Percentiles rank a stretch among this genome's conserved stretches.
Conservation (phyloP, 2,797 vertebrate genomes). For the Ambastaia sidthimunki region DNA sequence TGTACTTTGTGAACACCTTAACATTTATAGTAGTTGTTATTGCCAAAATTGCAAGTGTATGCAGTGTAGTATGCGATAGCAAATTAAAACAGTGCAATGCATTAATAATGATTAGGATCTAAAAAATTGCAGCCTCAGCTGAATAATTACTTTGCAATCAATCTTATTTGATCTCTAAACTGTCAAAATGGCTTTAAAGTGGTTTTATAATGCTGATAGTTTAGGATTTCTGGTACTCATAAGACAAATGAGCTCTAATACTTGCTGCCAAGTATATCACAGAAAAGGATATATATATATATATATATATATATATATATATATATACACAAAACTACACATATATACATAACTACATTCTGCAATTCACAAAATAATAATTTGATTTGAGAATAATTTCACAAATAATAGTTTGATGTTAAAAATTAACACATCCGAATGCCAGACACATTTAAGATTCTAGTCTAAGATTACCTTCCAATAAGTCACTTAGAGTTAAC, state of each 20-base stretch:
- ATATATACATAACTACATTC: conserved; percentile 26
- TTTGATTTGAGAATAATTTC: too few species aligned
- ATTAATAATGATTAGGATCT: conserved; percentile 31
- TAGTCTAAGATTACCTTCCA: conserved; percentile 74
- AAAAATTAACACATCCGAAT: conserved; percentile 70
- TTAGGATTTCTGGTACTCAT: neutral
- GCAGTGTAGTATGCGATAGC: neutral
- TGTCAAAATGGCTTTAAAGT: neutral
- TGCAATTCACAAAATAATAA: conserved; percentile 58
- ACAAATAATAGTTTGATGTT: conserved; percentile 63
- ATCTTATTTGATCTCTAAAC: conserved; percentile 6
- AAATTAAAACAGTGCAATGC: conserved; percentile 6
- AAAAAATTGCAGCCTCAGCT: conserved; percentile 2
- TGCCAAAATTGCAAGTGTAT: neutral
- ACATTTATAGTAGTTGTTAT: neutral
- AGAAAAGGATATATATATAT: too few species aligned
- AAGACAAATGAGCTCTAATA: neutral
- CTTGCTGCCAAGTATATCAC: neutral
- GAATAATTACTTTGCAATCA: conserved; percentile 20
- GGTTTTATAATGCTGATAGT: neutral
- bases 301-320: too few species aligned
- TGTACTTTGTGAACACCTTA: too few species aligned
- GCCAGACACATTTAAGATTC: conserved; percentile 37
- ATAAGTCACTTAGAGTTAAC: conserved; percentile 64
- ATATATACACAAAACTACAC: too few species aligned